These are phyloP conservation scores for Platysternon megacephalum DNA, from an alignment of 2,113 vertebrate genomes.

Conservation along the genomic window DNA sequence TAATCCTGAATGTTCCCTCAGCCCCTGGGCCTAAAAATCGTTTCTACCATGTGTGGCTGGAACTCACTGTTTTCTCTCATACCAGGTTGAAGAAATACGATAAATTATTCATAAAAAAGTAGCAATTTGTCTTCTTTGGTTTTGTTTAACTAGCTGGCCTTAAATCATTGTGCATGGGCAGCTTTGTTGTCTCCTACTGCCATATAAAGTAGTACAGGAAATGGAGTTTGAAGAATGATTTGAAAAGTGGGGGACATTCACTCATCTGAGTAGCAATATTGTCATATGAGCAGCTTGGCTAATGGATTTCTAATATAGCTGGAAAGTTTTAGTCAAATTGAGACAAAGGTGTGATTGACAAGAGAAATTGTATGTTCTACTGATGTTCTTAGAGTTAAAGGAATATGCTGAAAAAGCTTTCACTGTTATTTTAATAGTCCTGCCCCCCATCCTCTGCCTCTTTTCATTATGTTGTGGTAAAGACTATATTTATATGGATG, in stretches of 20 bases:
- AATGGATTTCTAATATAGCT: conserved; percentile 64
- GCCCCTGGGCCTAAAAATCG: neutral
- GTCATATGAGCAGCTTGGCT: conserved; percentile 40
- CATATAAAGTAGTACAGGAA: conserved; percentile 12
- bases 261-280: neutral
- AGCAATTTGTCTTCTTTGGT: neutral
- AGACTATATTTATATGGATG: conserved; percentile 12
- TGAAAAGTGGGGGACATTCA: neutral
- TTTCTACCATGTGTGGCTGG: neutral
- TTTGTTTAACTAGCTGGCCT: neutral
- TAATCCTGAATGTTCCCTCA: accelerated
- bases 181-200: neutral
- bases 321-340: conserved; percentile 60
- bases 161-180: neutral
- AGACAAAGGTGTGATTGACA: conserved; percentile 69
- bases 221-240: neutral
- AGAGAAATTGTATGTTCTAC: conserved; percentile 56
- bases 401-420: conserved; percentile 26
- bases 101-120: neutral
- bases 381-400: conserved; percentile 41
- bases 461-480: conserved; percentile 41
- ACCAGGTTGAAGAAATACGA: neutral
- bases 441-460: conserved; percentile 1
- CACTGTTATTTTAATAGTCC: conserved; percentile 11
- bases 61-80: neutral